Conservation (phyloP, 2,888 invertebrate genomes). For the Tachina lurida region DNA sequence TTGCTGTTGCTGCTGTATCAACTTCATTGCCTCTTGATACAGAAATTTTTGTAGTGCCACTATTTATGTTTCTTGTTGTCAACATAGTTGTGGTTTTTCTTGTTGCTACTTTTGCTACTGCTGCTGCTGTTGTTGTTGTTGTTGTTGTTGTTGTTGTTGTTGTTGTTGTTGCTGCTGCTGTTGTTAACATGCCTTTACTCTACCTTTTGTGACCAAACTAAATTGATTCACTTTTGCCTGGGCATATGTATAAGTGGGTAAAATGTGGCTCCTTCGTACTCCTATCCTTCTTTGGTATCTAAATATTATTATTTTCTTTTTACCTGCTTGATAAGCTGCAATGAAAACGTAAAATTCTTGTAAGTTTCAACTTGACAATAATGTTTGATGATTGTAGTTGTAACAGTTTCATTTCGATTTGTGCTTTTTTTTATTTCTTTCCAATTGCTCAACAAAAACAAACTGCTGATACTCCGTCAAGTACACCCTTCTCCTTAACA, state of each 20-base stretch:
- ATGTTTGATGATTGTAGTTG: conserved; percentile 69
- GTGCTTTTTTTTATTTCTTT: background rate
- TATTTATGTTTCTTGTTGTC: conserved; percentile 54
- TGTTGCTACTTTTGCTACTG: conserved; percentile 73
- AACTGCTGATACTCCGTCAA: background rate
- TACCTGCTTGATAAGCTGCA: conserved; percentile 70
- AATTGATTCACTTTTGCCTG: conserved; percentile 63
- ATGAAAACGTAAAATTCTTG: conserved; percentile 73
- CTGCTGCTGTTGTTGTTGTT: conserved; percentile 49
- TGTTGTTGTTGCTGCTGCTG: conserved; percentile 24
- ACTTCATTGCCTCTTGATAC: conserved; percentile 30
- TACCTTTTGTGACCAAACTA: conserved; percentile 50
- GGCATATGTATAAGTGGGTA: background rate
- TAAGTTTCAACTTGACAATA: conserved; percentile 73
- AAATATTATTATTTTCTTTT: conserved; percentile 19
- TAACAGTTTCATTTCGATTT: conserved; percentile 42
- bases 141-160: conserved; percentile 73
- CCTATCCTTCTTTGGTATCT: conserved; percentile 40
- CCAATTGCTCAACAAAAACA: conserved; percentile 21
- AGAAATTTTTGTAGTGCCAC: conserved; percentile 12
- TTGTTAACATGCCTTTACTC: conserved; percentile 45
- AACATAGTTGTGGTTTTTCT: conserved; percentile 36
- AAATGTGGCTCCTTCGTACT: conserved; percentile 6
- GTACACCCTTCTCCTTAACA: conserved; percentile 17
- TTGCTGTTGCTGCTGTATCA: conserved; percentile 21